These are phyloP conservation scores for Oscheius sp. DNA, from an alignment of 2,888 invertebrate species.

Conservation along the genomic window DNA sequence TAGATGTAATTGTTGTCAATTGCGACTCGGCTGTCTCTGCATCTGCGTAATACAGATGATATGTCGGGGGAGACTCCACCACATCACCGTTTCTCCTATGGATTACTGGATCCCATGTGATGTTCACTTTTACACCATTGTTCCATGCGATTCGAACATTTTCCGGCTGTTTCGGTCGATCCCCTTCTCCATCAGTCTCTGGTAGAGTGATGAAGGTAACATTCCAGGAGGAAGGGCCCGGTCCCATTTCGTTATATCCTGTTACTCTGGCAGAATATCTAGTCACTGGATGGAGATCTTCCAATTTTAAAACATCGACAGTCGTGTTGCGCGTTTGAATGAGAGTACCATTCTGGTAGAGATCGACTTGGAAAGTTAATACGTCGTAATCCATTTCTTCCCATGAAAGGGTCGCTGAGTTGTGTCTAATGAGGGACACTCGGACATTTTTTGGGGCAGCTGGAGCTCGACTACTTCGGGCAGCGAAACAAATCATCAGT, in stretches of 20 bases:
- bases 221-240: slow-evolving; percentile 53
- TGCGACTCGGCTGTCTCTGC: slow-evolving; percentile 35
- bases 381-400: slow-evolving; percentile 44
- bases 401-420: slow-evolving; percentile 44
- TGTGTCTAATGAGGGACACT: slow-evolving; percentile 37
- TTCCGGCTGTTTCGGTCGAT: slow-evolving; percentile 45
- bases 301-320: slow-evolving; percentile 41
- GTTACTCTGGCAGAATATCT: slow-evolving; percentile 27
- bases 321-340: slow-evolving; percentile 39
- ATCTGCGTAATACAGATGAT: slow-evolving; percentile 49
- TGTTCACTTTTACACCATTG: slow-evolving; percentile 48
- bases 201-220: slow-evolving; percentile 48
- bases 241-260: slow-evolving; percentile 26
- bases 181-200: slow-evolving; percentile 25
- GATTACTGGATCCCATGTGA: slow-evolving; percentile 51
- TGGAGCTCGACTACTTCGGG: slow-evolving; percentile 4
- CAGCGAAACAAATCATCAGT: slow-evolving; percentile 36
- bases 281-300: slow-evolving; percentile 32
- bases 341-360: slow-evolving; percentile 35
- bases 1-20: slow-evolving; percentile 34
- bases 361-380: slow-evolving; percentile 34
- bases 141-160: slow-evolving; percentile 51
- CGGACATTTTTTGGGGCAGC: slow-evolving; percentile 39
- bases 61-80: slow-evolving; percentile 31
- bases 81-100: slow-evolving; percentile 31